A percentile compares a stretch with the other conserved stretches of the same genome.
Conservation (phyloP, 2,113 vertebrate species). For the Leucopsar rothschildi region DNA sequence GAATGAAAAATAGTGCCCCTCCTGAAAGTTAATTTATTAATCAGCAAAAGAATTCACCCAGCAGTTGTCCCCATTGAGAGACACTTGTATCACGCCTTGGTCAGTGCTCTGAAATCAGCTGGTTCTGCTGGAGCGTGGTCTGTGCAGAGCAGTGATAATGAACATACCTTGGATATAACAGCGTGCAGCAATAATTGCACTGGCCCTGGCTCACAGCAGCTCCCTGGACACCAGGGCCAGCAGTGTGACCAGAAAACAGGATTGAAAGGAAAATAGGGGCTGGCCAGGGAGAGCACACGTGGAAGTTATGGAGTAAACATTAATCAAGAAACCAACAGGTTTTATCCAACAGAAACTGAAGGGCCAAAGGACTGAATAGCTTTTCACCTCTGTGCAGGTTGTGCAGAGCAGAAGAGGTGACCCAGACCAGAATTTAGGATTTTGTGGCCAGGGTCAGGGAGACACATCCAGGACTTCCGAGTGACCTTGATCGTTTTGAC, state of each 20-base stretch:
- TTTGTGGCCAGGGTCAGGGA: background rate
- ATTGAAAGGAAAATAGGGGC: background rate
- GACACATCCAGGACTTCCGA: background rate
- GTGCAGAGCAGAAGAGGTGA: fast-evolving
- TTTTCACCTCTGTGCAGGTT: background rate
- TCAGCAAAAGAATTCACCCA: background rate
- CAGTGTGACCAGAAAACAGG: background rate
- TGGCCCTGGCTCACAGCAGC: background rate
- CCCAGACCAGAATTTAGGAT: background rate
- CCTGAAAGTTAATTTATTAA: background rate
- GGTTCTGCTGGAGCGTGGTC: background rate
- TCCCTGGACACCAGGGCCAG: background rate
- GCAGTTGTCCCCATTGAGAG: background rate
- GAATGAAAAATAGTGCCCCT: background rate
- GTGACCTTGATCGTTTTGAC: background rate
- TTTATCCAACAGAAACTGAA: background rate
- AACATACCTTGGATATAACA: background rate
- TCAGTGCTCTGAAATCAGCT: conserved; percentile 10
- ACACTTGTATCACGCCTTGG: background rate
- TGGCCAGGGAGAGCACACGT: background rate
- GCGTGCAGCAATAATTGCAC: background rate
- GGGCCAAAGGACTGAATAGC: background rate
- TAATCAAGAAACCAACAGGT: background rate
- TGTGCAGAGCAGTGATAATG: conserved; percentile 16
- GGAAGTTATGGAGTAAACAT: background rate